Evolutionary conservation across 2,797 vertebrate genomes (phyloP), one percentile per base, ranked within the genome.

Genomic region (Muscicapa striata): DNA sequence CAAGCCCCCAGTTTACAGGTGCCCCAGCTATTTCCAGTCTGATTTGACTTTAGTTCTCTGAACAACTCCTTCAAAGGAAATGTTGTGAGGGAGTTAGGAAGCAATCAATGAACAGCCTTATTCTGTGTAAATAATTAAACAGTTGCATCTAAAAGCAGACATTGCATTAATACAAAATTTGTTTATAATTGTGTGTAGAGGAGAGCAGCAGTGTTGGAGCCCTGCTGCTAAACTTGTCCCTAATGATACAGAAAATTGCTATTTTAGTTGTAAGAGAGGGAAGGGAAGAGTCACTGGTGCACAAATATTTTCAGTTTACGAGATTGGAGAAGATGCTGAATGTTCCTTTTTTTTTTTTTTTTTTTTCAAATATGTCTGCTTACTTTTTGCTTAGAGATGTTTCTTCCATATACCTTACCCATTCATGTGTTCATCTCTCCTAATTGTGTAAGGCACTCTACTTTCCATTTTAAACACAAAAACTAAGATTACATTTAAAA

Each of bases 131-230:
- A 94, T 93, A 94, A 95, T 95, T 93, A 81, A 95, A 81, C 75
- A 94, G 93, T 95, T 96, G 91, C 77, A 84, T 96, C 96, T 96
- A 93, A 96, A 96, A 96, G 90, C 85, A 95, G 94, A 92, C 93
- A 91, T 91, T 96, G 93, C 84, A 76, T 95, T 94, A 93, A 88
- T 86, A 86, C 48, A 63, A 84, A 93, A 86, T 84, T 78, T 48
- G 52, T 82, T 92, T 92, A 64, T 92, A 87, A 85, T 45, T 75
- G 55, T 74, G 13, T 30, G 26, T 75, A 68, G 87, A 85, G 59
- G 43, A 93, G 69, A n/a, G 55, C 83, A 57, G 70, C 63, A 69
- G 62, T 21, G 46, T 62, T 84, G 55, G 61, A 75, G 40, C n/a
- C 72, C 62, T 75, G 87, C 72, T 92, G 82, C 51, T 84, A 66